These are phyloP conservation scores for Bungarus multicinctus DNA, from an alignment of 2,113 vertebrate species.

Conservation along the genomic window DNA sequence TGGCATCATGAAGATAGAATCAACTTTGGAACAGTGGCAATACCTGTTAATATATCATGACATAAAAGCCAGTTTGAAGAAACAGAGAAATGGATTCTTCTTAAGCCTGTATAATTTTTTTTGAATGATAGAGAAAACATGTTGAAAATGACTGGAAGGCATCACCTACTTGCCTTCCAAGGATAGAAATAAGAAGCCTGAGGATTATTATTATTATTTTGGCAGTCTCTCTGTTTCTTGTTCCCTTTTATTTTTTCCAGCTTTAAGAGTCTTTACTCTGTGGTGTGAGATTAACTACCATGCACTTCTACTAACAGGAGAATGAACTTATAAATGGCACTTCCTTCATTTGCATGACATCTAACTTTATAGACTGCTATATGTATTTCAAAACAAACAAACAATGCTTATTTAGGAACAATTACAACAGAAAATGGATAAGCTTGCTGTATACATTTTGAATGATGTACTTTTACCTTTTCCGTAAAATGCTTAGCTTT, in stretches of 20 bases:
- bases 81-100: background rate
- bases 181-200: background rate
- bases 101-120: constrained; percentile 16
- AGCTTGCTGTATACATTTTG: constrained; percentile 69
- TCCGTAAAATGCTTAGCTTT: constrained; percentile 62
- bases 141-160: constrained; percentile 38
- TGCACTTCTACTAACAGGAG: constrained; percentile 37
- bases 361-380: constrained; percentile 70
- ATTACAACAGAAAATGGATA: constrained; percentile 37
- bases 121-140: constrained; percentile 29
- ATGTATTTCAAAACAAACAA: constrained; percentile 69
- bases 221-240: constrained; percentile 27
- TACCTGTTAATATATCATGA: background rate
- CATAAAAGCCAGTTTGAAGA: background rate
- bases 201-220: constrained; percentile 11
- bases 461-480: constrained; percentile 70
- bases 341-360: constrained; percentile 76
- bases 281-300: constrained; percentile 50
- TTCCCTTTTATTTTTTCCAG: constrained; percentile 16
- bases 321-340: constrained; percentile 64
- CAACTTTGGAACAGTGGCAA: background rate
- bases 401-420: constrained; percentile 62
- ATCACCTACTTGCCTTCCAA: constrained; percentile 36
- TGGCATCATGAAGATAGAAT: background rate
- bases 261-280: constrained; percentile 46